Base-by-base conservation (phyloP, 2,797 vertebrate species). In the Lutjanus campechanus region DNA sequence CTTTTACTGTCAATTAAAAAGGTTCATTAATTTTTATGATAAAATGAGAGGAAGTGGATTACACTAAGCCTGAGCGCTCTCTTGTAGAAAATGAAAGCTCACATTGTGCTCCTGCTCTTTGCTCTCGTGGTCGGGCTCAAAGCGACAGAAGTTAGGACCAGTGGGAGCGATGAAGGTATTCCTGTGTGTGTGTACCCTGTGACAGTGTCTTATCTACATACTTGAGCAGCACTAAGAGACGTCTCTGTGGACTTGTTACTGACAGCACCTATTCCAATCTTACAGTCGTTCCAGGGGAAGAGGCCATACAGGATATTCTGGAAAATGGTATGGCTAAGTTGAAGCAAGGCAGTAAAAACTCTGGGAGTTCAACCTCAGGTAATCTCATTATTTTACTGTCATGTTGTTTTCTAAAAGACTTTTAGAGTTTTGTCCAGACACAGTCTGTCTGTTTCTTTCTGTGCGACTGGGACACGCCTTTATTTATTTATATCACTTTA, bases 41-140 rank as follows among this genome's bases (percentile, higher is more conserved):
- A 1, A 12, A 63, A 22, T 29, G 4, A 49, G 72, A 64, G 4
- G 22, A 19, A 7, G 20, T 46, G 6, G 7, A 4, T n/a, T 44
- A 5, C 5, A 7, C 9, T 79, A 6, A 83, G 11, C 1, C 5
- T 64, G 15, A 11, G 1, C 41, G 7, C 47, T 71, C 25, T 66
- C n/a, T 2, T 62, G 40, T 11, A 86, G 77, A 84, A 75, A 73
- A 92, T 91, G 88, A 89, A 66, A 68, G 51, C 44, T 20, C 71
- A 53, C 60, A 1, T 83, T 4, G 7, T 85, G 50, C 12, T 90
- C 73, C 82, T 90, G 79, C 68, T 91, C 69, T 44, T 88, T 0
- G 74, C 47, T 43, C 44, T 90, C 0, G 49, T 61, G 43, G 58
- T 75, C 0, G 70, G 69, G 36, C 51, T 79, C n/a, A 22, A 74